phyloP scores from a whole-genome alignment of 2,113 vertebrate genomes.

The Pterocles burchelli region DNA sequence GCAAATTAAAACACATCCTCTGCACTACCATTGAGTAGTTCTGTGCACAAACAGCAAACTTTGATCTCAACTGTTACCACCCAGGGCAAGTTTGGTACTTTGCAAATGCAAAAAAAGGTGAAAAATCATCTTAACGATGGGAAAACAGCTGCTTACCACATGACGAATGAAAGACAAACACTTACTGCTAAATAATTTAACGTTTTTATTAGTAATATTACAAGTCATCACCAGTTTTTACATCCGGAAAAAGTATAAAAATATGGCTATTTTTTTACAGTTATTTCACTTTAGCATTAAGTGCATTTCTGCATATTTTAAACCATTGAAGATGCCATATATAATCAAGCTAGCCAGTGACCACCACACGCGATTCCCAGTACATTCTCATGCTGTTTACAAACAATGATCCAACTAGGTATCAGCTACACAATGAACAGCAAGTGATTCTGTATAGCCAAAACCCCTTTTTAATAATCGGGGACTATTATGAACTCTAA shows the following conservation, averaged over 20 bases:
- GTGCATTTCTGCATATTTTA: neutral
- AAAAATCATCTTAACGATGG: neutral
- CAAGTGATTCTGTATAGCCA: neutral
- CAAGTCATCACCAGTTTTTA: constrained; percentile 6
- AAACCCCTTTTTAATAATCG: neutral
- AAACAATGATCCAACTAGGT: neutral
- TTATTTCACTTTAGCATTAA: neutral
- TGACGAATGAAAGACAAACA: constrained; percentile 47
- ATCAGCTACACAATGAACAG: neutral
- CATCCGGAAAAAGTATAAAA: neutral
- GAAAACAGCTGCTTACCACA: neutral
- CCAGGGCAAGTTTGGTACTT: neutral
- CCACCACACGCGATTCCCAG: neutral
- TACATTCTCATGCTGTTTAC: neutral
- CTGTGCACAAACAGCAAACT: neutral
- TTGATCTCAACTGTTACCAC: neutral
- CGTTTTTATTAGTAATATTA: constrained; percentile 45
- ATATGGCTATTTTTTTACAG: neutral
- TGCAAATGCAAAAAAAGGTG: too few relatives aligned
- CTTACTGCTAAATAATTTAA: constrained; percentile 44
- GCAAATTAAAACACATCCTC: neutral
- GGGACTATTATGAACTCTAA: neutral
- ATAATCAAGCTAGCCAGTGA: neutral
- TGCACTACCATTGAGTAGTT: neutral
- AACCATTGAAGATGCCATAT: neutral